These are phyloP conservation scores for Teinopalpus imperialis DNA, from an alignment of 2,888 invertebrate genomes.

Conservation along the genomic window DNA sequence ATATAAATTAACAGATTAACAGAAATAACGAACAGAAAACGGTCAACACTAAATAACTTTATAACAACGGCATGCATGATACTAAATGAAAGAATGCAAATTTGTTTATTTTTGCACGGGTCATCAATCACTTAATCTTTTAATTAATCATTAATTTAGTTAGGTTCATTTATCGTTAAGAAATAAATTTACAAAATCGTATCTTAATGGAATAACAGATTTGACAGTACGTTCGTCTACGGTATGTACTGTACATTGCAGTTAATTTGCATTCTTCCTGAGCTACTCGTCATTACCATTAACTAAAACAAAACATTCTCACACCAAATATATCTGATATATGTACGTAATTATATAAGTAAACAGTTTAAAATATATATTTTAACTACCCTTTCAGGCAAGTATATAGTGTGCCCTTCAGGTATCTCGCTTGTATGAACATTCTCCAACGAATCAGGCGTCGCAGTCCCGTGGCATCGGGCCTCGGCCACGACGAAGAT, in stretches of 20 bases:
- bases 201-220: too few relatives aligned
- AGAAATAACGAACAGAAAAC: constrained; percentile 1
- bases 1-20: too few relatives aligned
- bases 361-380: too few relatives aligned
- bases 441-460: constrained; percentile 1
- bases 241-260: too few relatives aligned
- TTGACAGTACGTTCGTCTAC: background rate
- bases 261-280: constrained; percentile 6
- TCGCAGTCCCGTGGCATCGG: background rate
- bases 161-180: too few relatives aligned
- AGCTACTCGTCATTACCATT: background rate
- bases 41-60: background rate
- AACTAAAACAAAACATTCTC: constrained; percentile 1
- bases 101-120: too few relatives aligned
- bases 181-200: too few relatives aligned
- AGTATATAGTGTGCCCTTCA: constrained; percentile 9
- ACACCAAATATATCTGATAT: constrained; percentile 11
- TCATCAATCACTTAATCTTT: too few relatives aligned
- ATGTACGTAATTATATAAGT: too few relatives aligned
- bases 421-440: constrained; percentile 4
- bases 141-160: too few relatives aligned
- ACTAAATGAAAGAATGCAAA: constrained; percentile 6
- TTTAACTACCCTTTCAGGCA: constrained; percentile 17
- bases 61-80: constrained; percentile 2
- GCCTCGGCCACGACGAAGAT: background rate